Percentiles rank a stretch among this genome's conserved stretches.
phyloP scores from a whole-genome alignment of 1,140 invertebrate species.

The Bombus superbus region DNA sequence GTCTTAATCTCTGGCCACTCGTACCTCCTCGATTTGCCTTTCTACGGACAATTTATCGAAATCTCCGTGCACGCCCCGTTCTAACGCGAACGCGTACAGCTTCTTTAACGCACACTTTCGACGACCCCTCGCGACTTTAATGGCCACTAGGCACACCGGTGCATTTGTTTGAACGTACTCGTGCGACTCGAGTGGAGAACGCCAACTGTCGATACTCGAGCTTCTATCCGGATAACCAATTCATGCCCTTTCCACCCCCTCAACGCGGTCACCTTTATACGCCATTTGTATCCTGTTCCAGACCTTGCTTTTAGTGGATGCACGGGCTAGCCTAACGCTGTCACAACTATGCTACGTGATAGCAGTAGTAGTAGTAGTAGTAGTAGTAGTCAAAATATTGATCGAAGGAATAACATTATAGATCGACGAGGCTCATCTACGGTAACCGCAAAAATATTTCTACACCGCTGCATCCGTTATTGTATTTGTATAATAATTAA shows the following conservation, averaged over 20 bases:
- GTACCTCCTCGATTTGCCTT: slow-evolving; percentile 28
- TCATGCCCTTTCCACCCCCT: slow-evolving; percentile 36
- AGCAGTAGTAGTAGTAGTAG: too few relatives aligned
- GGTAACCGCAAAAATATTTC: not conserved
- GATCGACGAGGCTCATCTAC: not conserved
- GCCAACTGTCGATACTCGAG: slow-evolving; percentile 82
- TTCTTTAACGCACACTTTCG: slow-evolving; percentile 37
- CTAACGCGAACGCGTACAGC: not conserved
- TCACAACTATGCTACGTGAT: not conserved
- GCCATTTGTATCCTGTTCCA: not conserved
- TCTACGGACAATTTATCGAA: slow-evolving; percentile 40
- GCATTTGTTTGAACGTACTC: slow-evolving; percentile 68
- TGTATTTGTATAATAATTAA: too few relatives aligned
- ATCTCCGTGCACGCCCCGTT: slow-evolving; percentile 8
- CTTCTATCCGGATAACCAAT: slow-evolving; percentile 58
- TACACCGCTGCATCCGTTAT: too few relatives aligned
- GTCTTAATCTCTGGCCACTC: slow-evolving; percentile 32
- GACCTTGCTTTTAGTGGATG: too few relatives aligned
- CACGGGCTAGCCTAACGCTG: not conserved
- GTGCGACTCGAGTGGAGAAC: slow-evolving; percentile 75
- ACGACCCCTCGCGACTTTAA: slow-evolving; percentile 63
- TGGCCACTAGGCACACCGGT: slow-evolving; percentile 61
- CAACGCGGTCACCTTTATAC: slow-evolving; percentile 1
- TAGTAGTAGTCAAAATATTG: not conserved
- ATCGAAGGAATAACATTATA: not conserved